Base-by-base conservation (phyloP, 2,113 vertebrate genomes). In the Chaetops frenatus region DNA sequence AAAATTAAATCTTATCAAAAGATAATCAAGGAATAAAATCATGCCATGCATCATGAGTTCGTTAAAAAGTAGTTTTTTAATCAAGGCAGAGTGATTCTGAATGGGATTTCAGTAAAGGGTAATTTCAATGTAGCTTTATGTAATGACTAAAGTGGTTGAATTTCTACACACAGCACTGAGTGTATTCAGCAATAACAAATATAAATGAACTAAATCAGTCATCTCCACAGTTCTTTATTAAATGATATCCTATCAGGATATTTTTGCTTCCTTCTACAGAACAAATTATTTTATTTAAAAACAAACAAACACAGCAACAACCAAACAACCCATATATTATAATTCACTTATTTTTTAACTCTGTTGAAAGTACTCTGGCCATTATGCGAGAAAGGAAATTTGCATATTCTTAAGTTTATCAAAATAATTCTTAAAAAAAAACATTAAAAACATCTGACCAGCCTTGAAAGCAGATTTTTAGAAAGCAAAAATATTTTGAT, bases 21-120 rank as follows among this genome's bases (percentile, higher is more conserved):
- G 29, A 72, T 50, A 78, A 80, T 70, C 10, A 91, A 70, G 29
- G 13, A 72, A 62, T 67, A 71, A 67, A 90, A 53, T 73, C 71
- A 92, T 83, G 31, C 16, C 53, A 12, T 29, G 23, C 31, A 88
- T 92, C 57, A 85, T 1, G 28, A 70, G 35, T 78, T 54, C 69
- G 50, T 93, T 79, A 72, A 73, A 90, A 57, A 91, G n/a, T 20
- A 67, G 18, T 5, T 61, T 84, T 91, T 96, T 38, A 86, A 76
- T 85, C 69, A 71, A 54, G 15, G 48, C 18, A 88, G 45, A 65
- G 24, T 51, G 51, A 89, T 93, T 94, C 56, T 66, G n/a, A 88
- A 86, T 29, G 81, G 27, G 33, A 91, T 90, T 91, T 62, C 10
- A 56, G 10, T 62, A 53, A 8, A 82, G 28, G 17, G 62, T 88